Evolutionary conservation across 2,888 invertebrate species (phyloP), one percentile per base, ranked within the genome.

Genomic region (Protonemura montana): DNA sequence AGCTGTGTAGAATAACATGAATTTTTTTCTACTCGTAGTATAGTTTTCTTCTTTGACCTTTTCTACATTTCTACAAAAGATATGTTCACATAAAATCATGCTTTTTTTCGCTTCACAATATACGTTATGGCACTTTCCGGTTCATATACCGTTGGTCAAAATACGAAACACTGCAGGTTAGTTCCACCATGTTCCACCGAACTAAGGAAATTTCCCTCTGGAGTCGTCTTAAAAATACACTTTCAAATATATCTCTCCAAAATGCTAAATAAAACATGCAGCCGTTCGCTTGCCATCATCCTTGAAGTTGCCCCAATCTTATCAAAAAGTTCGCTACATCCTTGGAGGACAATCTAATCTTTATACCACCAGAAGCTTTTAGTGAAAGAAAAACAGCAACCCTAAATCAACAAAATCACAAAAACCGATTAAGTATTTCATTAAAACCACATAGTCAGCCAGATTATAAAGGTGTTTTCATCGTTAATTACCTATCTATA

Each of bases 401-500:
- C 59, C 59, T 59, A 59, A 59, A 59, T 59, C 59, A 59, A 59
- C 59, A 59, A 59, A 59, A 59, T 21, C 59, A 13, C 59, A 21
- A 59, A 59, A 59, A 59, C 59, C 59, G 59, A 10, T 59, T 59
- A 16, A 59, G 59, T 21, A 59, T 59, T 59, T 59, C 59, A 59
- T 59, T 59, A 59, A 59, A 21, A 59, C 59, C 59, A 59, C 59
- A 59, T 21, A 59, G 59, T 21, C 59, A 59, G 59, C 21, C 59
- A 10, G 59, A 59, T 59, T 59, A 59, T 59, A 59, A 59, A 59
- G 59, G 59, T 59, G 59, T 59, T 59, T 59, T 59, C 21, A 21
- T 59, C 59, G 59, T 59, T 59, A 59, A 59, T 78, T 78, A 78
- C 78, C 78, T 78, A 78, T 78, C 29, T 78, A 78, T 28, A 28